A percentile compares a stretch with the other conserved stretches of the same genome.
Conservation (phyloP, 2,797 vertebrate genomes). For the Sebastes vulpes region DNA sequence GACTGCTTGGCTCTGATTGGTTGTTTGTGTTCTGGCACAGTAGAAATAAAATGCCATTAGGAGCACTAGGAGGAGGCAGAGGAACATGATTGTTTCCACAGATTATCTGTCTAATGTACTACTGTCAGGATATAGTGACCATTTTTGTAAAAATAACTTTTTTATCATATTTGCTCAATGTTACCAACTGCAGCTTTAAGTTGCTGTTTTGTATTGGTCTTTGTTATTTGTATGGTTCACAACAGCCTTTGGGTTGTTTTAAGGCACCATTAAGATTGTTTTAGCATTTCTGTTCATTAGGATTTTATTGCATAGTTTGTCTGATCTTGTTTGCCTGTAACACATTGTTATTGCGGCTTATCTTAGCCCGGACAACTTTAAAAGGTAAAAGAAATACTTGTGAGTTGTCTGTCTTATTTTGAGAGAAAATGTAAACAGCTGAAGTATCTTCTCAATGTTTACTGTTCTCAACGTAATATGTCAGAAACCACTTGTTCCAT, state of each 20-base stretch:
- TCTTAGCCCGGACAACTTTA: neutral
- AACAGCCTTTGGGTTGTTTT: neutral
- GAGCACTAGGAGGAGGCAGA: neutral
- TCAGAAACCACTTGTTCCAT: constrained; percentile 33
- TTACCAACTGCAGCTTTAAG: neutral
- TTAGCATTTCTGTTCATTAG: neutral
- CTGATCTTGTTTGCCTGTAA: neutral
- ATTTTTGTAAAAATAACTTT: neutral
- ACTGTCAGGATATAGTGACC: neutral
- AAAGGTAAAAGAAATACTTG: neutral
- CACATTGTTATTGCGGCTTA: too few relatives aligned
- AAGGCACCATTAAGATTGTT: neutral
- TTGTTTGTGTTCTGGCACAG: neutral
- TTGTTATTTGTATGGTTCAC: neutral
- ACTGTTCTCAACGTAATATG: neutral
- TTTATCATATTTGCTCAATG: neutral
- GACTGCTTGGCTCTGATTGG: neutral
- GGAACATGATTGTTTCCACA: neutral
- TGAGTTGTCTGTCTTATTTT: neutral
- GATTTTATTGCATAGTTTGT: neutral
- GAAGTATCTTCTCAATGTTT: neutral
- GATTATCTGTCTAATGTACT: neutral
- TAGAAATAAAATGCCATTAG: neutral
- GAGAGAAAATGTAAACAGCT: neutral
- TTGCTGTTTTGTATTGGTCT: neutral